Conservation (phyloP, 2,113 vertebrate genomes). For the Sminthopsis crassicaudata region DNA sequence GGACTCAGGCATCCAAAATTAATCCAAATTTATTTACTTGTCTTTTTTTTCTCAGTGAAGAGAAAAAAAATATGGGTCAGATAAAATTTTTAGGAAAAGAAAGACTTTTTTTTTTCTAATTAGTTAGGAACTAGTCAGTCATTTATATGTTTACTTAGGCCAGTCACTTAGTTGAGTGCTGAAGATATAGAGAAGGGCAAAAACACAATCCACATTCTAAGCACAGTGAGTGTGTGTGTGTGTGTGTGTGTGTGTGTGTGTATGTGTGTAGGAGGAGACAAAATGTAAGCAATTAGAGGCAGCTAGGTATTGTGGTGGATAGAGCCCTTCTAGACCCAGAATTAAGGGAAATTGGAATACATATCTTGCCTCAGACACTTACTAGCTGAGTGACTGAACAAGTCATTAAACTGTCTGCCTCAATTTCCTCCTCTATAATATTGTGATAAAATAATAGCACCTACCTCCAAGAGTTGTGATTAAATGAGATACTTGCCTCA, state of each 20-base stretch:
- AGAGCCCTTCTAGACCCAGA: background rate
- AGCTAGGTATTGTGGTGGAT: background rate
- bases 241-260: no score
- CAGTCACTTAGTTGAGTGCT: background rate
- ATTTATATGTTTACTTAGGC: background rate
- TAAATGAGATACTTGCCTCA: background rate
- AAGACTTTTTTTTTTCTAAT: background rate
- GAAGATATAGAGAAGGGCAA: background rate
- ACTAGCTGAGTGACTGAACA: background rate
- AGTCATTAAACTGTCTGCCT: background rate
- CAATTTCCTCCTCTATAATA: background rate
- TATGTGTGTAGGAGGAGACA: no score
- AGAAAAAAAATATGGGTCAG: background rate
- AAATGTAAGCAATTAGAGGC: no score
- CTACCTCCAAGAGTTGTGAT: background rate
- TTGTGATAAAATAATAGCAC: background rate
- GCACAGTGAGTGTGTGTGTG: no score
- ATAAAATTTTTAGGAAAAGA: background rate
- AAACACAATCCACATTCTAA: background rate
- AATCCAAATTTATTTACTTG: background rate
- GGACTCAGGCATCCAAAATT: background rate
- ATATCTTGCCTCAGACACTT: background rate
- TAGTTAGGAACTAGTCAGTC: background rate
- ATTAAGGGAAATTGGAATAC: background rate
- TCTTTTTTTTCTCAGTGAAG: background rate